Evolutionary conservation across 2,797 vertebrate genomes (phyloP).

Genomic region (Cichlasoma orientale): DNA sequence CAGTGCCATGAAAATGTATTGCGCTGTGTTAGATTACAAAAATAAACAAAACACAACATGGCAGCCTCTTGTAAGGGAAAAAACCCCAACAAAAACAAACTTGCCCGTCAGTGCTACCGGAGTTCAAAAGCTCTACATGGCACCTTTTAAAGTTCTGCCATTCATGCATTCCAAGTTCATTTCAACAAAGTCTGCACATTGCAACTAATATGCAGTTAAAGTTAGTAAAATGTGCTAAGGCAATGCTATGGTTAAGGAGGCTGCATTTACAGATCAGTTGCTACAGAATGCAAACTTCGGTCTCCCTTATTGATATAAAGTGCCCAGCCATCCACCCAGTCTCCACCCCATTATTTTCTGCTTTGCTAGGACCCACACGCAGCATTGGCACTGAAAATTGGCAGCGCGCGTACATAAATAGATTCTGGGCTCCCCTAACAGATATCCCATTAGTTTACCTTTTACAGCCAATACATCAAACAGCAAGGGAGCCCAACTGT

Average conservation of each 20-base stretch:
- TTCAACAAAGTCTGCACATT: background rate
- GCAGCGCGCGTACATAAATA: background rate
- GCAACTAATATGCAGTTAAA: background rate
- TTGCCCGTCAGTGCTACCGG: background rate
- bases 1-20: background rate
- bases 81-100: too few relatives aligned
- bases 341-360: background rate
- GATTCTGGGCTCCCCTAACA: constrained; percentile 2
- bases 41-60: background rate
- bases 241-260: background rate
- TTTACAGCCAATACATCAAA: constrained; percentile 21
- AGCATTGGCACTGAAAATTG: background rate
- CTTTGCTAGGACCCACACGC: background rate
- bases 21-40: background rate
- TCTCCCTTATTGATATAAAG: background rate
- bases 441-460: constrained; percentile 24
- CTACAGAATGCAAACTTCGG: background rate
- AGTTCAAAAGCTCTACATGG: background rate
- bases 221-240: background rate
- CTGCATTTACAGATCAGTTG: background rate
- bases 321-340: background rate
- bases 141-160: background rate
- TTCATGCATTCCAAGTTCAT: background rate
- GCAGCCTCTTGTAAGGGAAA: background rate
- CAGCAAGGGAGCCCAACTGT: background rate